Base-by-base conservation (phyloP, 2,888 invertebrate species). In the Cheilosia scutellata region DNA sequence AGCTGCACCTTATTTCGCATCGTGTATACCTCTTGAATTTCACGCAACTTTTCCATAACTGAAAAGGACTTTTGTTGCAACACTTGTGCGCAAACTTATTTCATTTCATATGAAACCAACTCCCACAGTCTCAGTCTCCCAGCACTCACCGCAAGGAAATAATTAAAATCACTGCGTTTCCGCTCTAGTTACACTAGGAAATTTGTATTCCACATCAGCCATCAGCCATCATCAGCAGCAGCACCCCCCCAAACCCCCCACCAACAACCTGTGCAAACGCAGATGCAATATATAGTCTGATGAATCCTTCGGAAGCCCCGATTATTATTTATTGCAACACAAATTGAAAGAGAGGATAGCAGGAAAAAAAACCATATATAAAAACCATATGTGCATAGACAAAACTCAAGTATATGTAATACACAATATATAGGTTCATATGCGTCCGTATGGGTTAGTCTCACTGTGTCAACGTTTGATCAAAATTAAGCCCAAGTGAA, bases 141-240 rank as follows among this genome's bases (percentile, higher is more conserved):
- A n/a, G 29, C 70, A 71, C 74, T 83, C 57, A 79, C 74, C 68
- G 47, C 79, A 58, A 79, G 78, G 83, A 83, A 83, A 83, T 79
- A 83, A 83, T 83, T 83, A 84, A 80, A 80, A 84, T 80, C 80
- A 71, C 75, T 55, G 60, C 37, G 51, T 84, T 84, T 84, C 84
- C 84, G 84, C 75, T 80, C 84, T 53, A 84, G 80, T 80, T 80
- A 80, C 65, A 75, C 33, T 33, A 20, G 55, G 44, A 62, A 76
- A 71, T 62, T 82, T 76, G 65, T 77, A 55, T 72, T 71, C 53
- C 72, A 68, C 71, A 79, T 65, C 63, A 58, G 16, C 51, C 51
- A 20, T 49, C 70, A 58, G 63, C 60, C 20, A 20, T 31, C 44
- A 33, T 9, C 33, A 33, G 2, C 7, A 33, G 2, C 11, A 37